Conservation (phyloP, 2,888 invertebrate genomes). For the Leucoma salicis region DNA sequence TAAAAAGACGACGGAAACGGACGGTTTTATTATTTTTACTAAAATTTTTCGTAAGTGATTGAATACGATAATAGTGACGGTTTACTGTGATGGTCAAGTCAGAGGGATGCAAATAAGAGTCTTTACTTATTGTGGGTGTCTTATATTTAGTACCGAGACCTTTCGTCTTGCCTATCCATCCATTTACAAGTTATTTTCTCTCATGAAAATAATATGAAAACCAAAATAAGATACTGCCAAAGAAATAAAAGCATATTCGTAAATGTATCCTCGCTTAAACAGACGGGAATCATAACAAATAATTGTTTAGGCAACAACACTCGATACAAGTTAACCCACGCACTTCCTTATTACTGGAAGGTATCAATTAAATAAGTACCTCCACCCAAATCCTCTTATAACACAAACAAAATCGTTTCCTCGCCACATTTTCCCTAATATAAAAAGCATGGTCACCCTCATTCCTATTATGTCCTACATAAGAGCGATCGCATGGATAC, state of each 20-base stretch:
- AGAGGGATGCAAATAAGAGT: too few species aligned
- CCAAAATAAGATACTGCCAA: too few species aligned
- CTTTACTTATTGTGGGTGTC: too few species aligned
- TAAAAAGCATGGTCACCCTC: conserved; percentile 11
- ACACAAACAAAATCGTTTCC: not conserved
- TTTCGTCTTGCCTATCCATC: too few species aligned
- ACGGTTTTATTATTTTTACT: too few species aligned
- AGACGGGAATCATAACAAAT: conserved; percentile 1
- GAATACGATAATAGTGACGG: too few species aligned
- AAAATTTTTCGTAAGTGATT: too few species aligned
- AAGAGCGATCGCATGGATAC: conserved; percentile 30
- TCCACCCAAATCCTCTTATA: conserved; percentile 5
- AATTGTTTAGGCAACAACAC: not conserved
- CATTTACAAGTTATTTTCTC: too few species aligned
- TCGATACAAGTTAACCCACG: not conserved
- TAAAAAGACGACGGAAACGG: too few species aligned
- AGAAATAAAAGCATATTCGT: not conserved
- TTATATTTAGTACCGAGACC: too few species aligned
- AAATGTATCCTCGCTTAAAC: not conserved
- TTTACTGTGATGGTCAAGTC: too few species aligned
- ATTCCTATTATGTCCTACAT: conserved; percentile 9
- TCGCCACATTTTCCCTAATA: conserved; percentile 2
- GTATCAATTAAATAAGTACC: conserved; percentile 5
- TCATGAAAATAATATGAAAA: too few species aligned
- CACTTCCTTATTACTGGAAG: not conserved